Conservation (phyloP, 2,113 vertebrate species). For the Leuciscus idus region DNA sequence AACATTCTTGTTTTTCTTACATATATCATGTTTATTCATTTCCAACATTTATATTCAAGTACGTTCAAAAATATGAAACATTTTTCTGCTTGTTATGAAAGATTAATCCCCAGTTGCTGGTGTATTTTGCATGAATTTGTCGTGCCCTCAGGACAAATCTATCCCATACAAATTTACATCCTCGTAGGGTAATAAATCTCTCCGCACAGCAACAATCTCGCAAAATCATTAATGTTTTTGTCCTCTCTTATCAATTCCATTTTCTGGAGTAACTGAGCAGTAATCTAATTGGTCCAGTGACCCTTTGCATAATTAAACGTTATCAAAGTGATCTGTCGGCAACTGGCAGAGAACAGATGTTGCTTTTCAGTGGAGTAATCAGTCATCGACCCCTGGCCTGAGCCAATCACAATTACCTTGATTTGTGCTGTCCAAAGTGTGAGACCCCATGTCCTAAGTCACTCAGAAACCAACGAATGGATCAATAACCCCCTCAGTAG, state of each 20-base stretch:
- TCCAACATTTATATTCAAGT: conserved; percentile 18
- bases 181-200: conserved; percentile 31
- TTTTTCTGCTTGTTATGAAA: conserved; percentile 8
- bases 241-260: conserved; percentile 51
- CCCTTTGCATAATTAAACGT: conserved; percentile 57
- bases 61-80: background rate
- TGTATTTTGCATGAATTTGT: conserved; percentile 39
- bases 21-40: conserved; percentile 25
- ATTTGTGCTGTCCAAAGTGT: conserved; percentile 47
- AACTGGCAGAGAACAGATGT: conserved; percentile 60
- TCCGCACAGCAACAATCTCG: conserved; percentile 28
- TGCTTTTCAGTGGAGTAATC: conserved; percentile 59
- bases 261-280: conserved; percentile 55
- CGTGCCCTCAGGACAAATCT: conserved; percentile 22
- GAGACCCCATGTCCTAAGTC: conserved; percentile 38
- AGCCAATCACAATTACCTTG: conserved; percentile 63
- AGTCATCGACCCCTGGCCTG: conserved; percentile 55
- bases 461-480: conserved; percentile 28
- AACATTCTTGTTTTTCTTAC: conserved; percentile 6
- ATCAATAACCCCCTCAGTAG: conserved; percentile 48
- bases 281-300: conserved; percentile 58
- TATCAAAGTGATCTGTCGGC: conserved; percentile 61
- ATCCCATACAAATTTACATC: conserved; percentile 41
- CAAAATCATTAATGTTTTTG: conserved; percentile 50
- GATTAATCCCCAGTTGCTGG: conserved; percentile 5